Evolutionary conservation across 2,888 invertebrate genomes (phyloP), one percentile per base, ranked within the genome.

Genomic region (Phortica magna): DNA sequence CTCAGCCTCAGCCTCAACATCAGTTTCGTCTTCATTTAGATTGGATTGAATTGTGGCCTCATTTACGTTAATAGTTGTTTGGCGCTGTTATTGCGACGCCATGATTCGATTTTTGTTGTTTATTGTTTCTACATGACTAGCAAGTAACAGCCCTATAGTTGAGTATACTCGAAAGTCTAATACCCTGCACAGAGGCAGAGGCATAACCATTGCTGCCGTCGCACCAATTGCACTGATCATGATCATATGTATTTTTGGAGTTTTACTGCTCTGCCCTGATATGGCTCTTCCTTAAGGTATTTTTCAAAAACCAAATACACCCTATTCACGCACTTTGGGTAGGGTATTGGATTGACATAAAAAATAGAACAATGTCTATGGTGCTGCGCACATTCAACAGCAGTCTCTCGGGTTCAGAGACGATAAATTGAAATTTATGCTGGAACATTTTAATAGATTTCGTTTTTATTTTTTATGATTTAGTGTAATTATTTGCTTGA

Each of bases 401-500:
- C 48, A 10, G 7, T 43, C 9, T 48, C 48, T 14, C 48, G 14
- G 31, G 14, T n/a, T 43, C 41, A 43, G 68, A 41, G 14, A 42
- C n/a, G 43, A 88, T 82, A 87, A 85, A 85, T 85, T 85, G 87
- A 88, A 84, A 85, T 85, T 88, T 85, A 85, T 85, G 88, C 87
- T 83, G 88, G 84, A 79, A 59, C 88, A 88, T 82, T 88, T 64
- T 85, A 88, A 85, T 85, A 87, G 87, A 87, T 82, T 83, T 81
- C 75, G 74, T 77, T 75, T 65, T 76, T 75, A 68, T 85, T 80
- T 74, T 83, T 83, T 82, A 88, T 81, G 83, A 88, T 88, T 84
- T 83, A 77, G 84, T 84, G 85, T 87, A 85, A 85, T 85, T 85
- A 80, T 78, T 76, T 43, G 70, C 76, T 43, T 48, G 43, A 17